A percentile compares a stretch with the other conserved stretches of the same genome.
phyloP scores from a whole-genome alignment of 2,113 vertebrate genomes.

The Syngnathus scovelli region DNA sequence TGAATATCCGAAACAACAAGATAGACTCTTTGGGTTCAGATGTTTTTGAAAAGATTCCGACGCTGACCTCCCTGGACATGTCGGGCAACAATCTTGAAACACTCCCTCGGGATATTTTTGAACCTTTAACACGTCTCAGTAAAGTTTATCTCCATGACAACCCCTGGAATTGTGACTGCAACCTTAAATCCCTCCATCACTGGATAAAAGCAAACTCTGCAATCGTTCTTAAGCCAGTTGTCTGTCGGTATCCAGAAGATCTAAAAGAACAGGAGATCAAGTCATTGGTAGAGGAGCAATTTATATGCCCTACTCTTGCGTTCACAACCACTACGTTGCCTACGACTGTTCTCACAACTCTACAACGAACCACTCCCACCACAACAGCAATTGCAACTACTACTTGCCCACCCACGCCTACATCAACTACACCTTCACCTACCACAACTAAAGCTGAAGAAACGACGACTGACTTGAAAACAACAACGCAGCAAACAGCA shows the following conservation, averaged over 20 bases:
- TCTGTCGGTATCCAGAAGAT: conserved; percentile 61
- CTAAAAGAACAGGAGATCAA: conserved; percentile 51
- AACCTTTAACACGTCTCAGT: conserved; percentile 53
- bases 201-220: conserved; percentile 58
- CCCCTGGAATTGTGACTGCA: conserved; percentile 80
- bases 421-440: background rate
- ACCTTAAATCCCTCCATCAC: conserved; percentile 56
- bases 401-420: conserved; percentile 14
- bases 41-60: conserved; percentile 56
- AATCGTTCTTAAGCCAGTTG: conserved; percentile 28
- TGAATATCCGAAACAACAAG: conserved; percentile 65
- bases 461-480: background rate
- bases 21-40: conserved; percentile 53
- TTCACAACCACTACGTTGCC: conserved; percentile 16
- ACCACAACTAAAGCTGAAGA: background rate
- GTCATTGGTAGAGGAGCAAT: conserved; percentile 44
- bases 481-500: conserved; percentile 4
- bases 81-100: conserved; percentile 56
- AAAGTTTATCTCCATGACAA: conserved; percentile 70
- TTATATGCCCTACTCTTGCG: conserved; percentile 59
- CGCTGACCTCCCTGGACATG: conserved; percentile 62
- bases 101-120: conserved; percentile 55
- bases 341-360: background rate
- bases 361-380: conserved; percentile 8
- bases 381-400: conserved; percentile 10